Evolutionary conservation across 2,797 vertebrate species (phyloP), one percentile per base, ranked within the genome.

Genomic region (Gouania willdenowi): DNA sequence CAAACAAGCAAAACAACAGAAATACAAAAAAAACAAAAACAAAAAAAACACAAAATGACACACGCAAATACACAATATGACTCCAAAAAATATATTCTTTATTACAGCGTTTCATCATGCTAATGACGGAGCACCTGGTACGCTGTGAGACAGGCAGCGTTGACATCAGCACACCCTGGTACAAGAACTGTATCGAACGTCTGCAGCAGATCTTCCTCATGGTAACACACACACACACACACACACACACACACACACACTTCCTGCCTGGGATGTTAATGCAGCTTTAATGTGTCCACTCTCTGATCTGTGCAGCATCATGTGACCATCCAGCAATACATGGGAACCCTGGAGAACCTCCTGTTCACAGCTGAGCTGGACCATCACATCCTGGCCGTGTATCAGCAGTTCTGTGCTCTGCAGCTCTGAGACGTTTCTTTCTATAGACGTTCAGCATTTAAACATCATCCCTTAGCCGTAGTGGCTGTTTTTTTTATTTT

Each of bases 21-120:
- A n/a, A n/a, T n/a, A n/a, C n/a, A n/a, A n/a, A n/a, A n/a, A n/a
- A n/a, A n/a, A n/a, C n/a, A n/a, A n/a, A n/a, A n/a, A n/a, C n/a
- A n/a, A n/a, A n/a, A n/a, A n/a, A n/a, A n/a, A n/a, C n/a, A n/a
- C n/a, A n/a, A n/a, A n/a, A n/a, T n/a, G n/a, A n/a, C n/a, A n/a
- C n/a, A n/a, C n/a, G n/a, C n/a, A n/a, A n/a, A n/a, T n/a, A n/a
- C n/a, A n/a, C n/a, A n/a, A n/a, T n/a, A n/a, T n/a, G n/a, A n/a
- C n/a, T n/a, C n/a, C n/a, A n/a, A n/a, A n/a, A n/a, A n/a, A n/a
- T n/a, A n/a, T n/a, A n/a, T n/a, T n/a, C n/a, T n/a, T n/a, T n/a
- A n/a, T n/a, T n/a, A n/a, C 74, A 99, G 97, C 92, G 96, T 26
- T 98, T 99, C 82, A 99, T 98, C 85, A 99, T 99, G 96, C 74